Evolutionary conservation across 1,140 invertebrate species (phyloP), one percentile per base, ranked within the genome.

Genomic region (Pseudomyrmex gracilis): DNA sequence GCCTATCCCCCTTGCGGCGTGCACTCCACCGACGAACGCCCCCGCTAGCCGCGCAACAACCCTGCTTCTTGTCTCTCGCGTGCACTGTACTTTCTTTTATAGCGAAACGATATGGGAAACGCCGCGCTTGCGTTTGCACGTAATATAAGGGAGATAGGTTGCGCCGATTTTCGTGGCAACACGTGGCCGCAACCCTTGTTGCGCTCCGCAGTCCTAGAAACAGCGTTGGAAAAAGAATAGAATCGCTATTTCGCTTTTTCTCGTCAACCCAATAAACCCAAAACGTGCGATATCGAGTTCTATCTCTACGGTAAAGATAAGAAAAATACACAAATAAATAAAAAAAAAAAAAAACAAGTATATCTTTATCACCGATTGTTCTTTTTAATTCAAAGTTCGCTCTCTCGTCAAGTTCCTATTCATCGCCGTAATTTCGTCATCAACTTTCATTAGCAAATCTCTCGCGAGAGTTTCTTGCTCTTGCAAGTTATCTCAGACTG

Each of bases 51-150:
- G 57, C 71, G 53, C 61, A 78, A 34, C 34, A 34, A 78, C 76
- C 53, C 76, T 80, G 58, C 76, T 58, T 80, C 66, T 47, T 34
- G 34, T 34, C 20, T 66, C 53, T 24, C 55, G 57, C 64, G 43
- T 24, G 43, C 64, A 15, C 10, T 51, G 80, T 49, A 58, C 74
- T 78, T 60, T 80, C 66, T 61, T 68, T 70, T 80, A 49, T 60
- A 71, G 76, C 15, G 43, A 80, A 71, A 71, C 49, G 66, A 80
- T 71, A 71, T 71, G 53, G 53, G 76, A 80, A 80, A 80, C n/a
- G 51, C 43, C 51, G 24, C 51, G 34, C 5, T 9, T 20, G 60
- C 10, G 17, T 20, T 10, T 51, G 49, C 0, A 2, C 49, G 3
- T 51, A 13, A 13, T 51, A 13, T 13, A 13, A 12, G 12, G 47